Base-by-base conservation (phyloP, 30 jellyfish, hydroid and myxozoan species). In the Hydra vulgaris region DNA sequence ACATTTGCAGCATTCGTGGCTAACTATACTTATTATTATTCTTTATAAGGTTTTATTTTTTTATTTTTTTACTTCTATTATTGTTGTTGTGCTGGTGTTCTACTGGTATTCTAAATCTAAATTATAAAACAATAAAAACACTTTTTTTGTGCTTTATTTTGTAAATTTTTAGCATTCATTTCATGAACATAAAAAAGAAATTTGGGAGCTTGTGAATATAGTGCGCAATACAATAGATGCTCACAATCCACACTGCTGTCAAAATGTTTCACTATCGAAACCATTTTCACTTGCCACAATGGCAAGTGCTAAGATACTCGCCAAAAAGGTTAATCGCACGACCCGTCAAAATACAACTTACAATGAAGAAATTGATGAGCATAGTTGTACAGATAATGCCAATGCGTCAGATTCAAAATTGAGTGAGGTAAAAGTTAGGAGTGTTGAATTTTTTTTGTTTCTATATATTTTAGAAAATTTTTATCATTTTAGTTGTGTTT, bases 1-100 rank as follows among this genome's bases (percentile, higher is more conserved):
- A 18, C 88, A 84, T 53, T 20, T 86, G 82, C 96, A 86, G 70
- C 88, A 85, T 71, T 77, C 75, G 16, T 94, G 99, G 96, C 90
- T 87, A 12, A 84, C 86, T 89, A 77, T 89, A 54, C 79, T 91
- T 26, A 78, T 94, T 18, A 88, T 94, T 12, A 72, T 87, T 72
- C 79, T 94, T 17, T 94, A 94, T 85, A 94, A 94, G 99, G 99
- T 94, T 56, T 25, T 55, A 21, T 24, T 12, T 8, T 15, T 40
- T 19, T 19, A 24, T 16, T 68, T 40, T 40, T 3, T 40, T 40
- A 40, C 61, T 40, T 40, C 61, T 40, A 40, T n/a, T n/a, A n/a
- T n/a, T n/a, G n/a, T n/a, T n/a, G n/a, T n/a, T n/a, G n/a, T n/a
- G n/a, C n/a, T n/a, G n/a, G n/a, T n/a, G n/a, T n/a, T n/a, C n/a